Percentiles rank a stretch among this genome's conserved stretches.
Conservation (phyloP, 2,797 vertebrate species). For the Scyliorhinus canicula region DNA sequence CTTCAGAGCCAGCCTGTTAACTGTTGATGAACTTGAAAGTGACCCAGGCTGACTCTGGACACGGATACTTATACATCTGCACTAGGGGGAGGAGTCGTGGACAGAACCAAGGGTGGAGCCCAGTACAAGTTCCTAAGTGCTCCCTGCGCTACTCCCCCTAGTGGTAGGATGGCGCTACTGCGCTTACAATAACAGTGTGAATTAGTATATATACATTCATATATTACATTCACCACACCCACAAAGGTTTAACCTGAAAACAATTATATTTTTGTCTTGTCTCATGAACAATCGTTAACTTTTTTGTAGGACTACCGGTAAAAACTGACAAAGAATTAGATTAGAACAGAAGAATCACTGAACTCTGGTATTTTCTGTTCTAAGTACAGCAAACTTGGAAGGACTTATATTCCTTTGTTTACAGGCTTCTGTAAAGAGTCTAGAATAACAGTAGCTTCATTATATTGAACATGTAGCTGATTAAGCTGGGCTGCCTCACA, state of each 20-base stretch:
- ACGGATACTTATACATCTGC: too few species aligned
- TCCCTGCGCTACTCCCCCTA: too few species aligned
- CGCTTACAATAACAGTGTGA: too few species aligned
- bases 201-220: too few species aligned
- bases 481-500: background rate
- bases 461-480: background rate
- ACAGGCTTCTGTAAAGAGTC: background rate
- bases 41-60: too few species aligned
- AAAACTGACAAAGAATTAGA: background rate
- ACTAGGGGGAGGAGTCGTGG: too few species aligned
- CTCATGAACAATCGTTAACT: background rate
- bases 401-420: background rate
- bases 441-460: background rate
- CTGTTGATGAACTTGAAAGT: too few species aligned
- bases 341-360: background rate
- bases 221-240: too few species aligned
- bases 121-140: too few species aligned
- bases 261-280: background rate
- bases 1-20: too few species aligned
- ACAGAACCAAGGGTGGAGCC: too few species aligned
- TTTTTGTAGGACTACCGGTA: background rate
- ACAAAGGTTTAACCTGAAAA: background rate
- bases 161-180: too few species aligned
- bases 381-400: background rate
- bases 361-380: background rate